Base-by-base conservation (phyloP, 2,113 vertebrate species). In the Seriola rivoliana region DNA sequence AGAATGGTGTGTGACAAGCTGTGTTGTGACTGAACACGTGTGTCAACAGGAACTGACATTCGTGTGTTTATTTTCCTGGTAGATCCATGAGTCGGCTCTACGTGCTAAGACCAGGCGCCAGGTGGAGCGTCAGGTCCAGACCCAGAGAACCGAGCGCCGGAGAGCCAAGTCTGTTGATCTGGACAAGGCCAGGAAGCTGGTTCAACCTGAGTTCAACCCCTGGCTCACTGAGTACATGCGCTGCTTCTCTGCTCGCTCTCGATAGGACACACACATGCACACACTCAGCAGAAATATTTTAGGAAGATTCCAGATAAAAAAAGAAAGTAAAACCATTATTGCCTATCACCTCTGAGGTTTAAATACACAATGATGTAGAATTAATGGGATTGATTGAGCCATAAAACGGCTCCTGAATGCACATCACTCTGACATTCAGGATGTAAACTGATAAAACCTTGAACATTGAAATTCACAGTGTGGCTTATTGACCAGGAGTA, bases 141-240 rank as follows among this genome's bases (percentile, higher is more conserved):
- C 90, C 59, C 93, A 96, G 52, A 93, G 44, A 2, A 65, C 91
- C 0, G 96, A 96, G 81, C 92, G 94, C 36, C 84, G 89, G 10
- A 93, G 95, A 13, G 95, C 95, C 1, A 95, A 92, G 40, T 97
- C 97, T 0, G 96, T 90, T 11, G 96, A 97, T 23, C 75, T 87
- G 71, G 95, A 95, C 46, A 96, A 87, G 78, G 81, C 88, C 63
- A 92, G 76, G 5, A 95, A 93, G 85, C 17, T 79, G 65, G 65
- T 94, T 10, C 73, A 94, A 44, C 92, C 95, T 0, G 89, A 95
- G 8, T 98, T 97, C 54, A 97, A 96, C 88, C 97, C 97, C 0
- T 99, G 98, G 98, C 92, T 99, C 93, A 99, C 97, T 0, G 98
- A 99, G 85, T 99, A 99, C 63, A 99, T 99, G 98, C 94, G 96